Evolutionary conservation across 1,140 invertebrate species (phyloP).

Genomic region (Eurosta solidaginis): DNA sequence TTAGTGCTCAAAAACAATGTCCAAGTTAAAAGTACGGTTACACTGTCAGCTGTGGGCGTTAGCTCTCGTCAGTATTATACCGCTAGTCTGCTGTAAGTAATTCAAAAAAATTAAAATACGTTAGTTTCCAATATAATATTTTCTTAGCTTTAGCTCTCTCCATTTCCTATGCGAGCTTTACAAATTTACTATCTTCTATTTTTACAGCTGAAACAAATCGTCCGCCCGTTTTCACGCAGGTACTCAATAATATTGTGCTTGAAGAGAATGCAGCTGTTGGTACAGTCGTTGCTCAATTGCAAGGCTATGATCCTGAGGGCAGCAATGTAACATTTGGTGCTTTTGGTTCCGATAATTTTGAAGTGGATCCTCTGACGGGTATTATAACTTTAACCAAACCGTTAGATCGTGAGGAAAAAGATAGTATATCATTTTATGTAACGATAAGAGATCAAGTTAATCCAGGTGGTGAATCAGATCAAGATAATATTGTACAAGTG

Average conservation of each 20-base stretch:
- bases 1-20: slow-evolving; percentile 1
- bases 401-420: slow-evolving; percentile 80
- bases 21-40: neutral
- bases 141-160: too few species aligned
- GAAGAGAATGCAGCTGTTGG: slow-evolving; percentile 79
- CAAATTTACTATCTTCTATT: neutral
- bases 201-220: slow-evolving; percentile 61
- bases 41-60: neutral
- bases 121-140: too few species aligned
- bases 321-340: slow-evolving; percentile 72
- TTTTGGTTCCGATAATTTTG: slow-evolving; percentile 78
- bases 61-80: neutral
- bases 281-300: slow-evolving; percentile 73
- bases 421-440: slow-evolving; percentile 49
- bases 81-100: slow-evolving; percentile 23
- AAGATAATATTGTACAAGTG: slow-evolving; percentile 77
- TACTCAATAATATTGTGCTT: slow-evolving; percentile 75
- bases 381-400: slow-evolving; percentile 76
- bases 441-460: slow-evolving; percentile 68
- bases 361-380: slow-evolving; percentile 76
- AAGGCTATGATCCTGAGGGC: slow-evolving; percentile 80
- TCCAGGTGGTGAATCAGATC: slow-evolving; percentile 64
- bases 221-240: slow-evolving; percentile 71
- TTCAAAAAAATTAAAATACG: too few species aligned
- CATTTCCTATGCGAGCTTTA: too few species aligned